Conservation (phyloP, 2,113 vertebrate genomes). For the Cheirogaleus medius region DNA sequence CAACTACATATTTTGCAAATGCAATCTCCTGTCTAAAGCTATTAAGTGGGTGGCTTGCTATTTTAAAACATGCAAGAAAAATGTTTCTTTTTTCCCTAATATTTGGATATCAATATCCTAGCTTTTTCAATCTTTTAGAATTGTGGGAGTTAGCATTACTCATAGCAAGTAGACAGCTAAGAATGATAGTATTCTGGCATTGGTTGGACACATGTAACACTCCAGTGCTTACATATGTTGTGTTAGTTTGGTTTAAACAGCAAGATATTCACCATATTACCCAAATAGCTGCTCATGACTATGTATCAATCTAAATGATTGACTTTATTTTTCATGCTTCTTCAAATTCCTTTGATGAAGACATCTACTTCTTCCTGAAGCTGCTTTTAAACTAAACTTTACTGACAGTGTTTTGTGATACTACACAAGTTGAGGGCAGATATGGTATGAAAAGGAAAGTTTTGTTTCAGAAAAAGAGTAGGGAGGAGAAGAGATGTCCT, state of each 20-base stretch:
- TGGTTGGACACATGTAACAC: background rate
- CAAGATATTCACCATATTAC: background rate
- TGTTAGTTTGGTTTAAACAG: background rate
- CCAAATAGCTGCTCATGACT: background rate
- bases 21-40: background rate
- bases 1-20: constrained; percentile 22
- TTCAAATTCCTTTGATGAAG: constrained; percentile 14
- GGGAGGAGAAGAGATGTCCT: background rate
- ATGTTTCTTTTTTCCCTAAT: background rate
- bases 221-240: background rate
- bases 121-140: background rate
- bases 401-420: background rate
- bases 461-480: background rate
- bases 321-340: background rate
- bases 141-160: background rate
- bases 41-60: background rate
- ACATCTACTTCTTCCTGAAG: background rate
- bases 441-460: background rate
- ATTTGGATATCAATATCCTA: background rate
- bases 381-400: background rate
- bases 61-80: constrained; percentile 22
- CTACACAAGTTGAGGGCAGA: background rate
- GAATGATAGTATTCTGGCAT: background rate
- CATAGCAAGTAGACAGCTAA: background rate
- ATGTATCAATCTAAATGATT: background rate